phyloP scores from a whole-genome alignment of 2,888 invertebrate species.

The Melangyna quadrimaculata region DNA sequence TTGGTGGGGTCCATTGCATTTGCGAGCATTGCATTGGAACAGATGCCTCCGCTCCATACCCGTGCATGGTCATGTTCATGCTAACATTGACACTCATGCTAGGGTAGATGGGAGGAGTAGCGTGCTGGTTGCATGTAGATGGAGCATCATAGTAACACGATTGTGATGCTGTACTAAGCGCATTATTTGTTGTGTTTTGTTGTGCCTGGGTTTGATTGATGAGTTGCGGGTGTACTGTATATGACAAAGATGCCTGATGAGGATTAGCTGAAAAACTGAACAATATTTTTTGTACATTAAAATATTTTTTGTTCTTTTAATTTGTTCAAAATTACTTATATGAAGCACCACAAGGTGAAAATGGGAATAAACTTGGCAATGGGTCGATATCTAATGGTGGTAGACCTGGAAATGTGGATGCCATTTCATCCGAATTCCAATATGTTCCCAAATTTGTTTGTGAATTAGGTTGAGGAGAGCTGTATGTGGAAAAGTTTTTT shows the following conservation, averaged over 20 bases:
- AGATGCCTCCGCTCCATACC: constrained; percentile 82
- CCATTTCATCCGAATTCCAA: constrained; percentile 88
- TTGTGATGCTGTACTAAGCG: constrained; percentile 70
- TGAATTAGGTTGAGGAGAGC: constrained; percentile 73
- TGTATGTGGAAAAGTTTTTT: constrained; percentile 16
- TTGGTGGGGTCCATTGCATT: constrained; percentile 89
- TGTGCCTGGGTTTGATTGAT: constrained; percentile 75
- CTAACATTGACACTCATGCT: constrained; percentile 97
- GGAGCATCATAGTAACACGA: constrained; percentile 79
- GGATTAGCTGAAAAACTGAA: constrained; percentile 79
- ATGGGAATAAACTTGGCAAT: constrained; percentile 91
- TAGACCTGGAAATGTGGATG: constrained; percentile 90
- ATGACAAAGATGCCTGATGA: constrained; percentile 82
- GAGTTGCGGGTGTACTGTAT: constrained; percentile 84
- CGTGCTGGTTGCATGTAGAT: constrained; percentile 74
- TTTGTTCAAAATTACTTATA: constrained; percentile 88
- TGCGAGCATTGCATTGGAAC: constrained; percentile 85
- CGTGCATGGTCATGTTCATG: constrained; percentile 99
- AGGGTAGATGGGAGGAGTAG: constrained; percentile 86
- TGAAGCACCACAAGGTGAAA: constrained; percentile 89
- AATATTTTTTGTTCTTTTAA: background rate
- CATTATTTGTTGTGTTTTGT: constrained; percentile 75
- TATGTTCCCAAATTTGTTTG: constrained; percentile 78
- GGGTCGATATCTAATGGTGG: constrained; percentile 93
- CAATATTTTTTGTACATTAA: constrained; percentile 1